A percentile compares a stretch with the other conserved stretches of the same genome.
Evolutionary conservation across 92 coral and sea anemone genomes (phyloP).

Genomic region (Galaxea fascicularis): DNA sequence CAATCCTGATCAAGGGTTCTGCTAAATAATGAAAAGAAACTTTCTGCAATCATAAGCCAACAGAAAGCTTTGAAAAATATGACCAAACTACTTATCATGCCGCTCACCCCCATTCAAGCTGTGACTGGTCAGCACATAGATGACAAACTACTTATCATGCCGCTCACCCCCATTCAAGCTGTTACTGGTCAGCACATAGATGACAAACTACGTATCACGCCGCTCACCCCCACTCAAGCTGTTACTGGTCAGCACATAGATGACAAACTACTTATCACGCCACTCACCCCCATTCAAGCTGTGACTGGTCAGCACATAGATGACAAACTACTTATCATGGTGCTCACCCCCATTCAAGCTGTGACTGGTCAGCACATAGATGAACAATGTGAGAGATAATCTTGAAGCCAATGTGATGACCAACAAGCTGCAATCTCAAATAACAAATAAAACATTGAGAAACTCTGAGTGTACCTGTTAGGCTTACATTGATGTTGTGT

Average conservation of each 20-base stretch:
- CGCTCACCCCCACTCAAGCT: constrained; percentile 97
- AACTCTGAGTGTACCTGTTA: not conserved
- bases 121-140: constrained; percentile 76
- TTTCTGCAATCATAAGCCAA: too few species aligned
- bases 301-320: constrained; percentile 76
- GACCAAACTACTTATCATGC: too few species aligned
- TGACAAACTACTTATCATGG: too few species aligned
- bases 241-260: constrained; percentile 74
- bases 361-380: constrained; percentile 77
- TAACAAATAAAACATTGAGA: not conserved
- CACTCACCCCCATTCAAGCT: constrained; percentile 97
- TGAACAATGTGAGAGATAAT: constrained; percentile 83
- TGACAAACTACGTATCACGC: too few species aligned
- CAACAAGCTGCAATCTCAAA: constrained; percentile 72
- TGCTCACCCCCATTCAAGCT: constrained; percentile 95
- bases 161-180: constrained; percentile 97
- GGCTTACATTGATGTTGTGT: not conserved
- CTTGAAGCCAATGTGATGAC: constrained; percentile 63
- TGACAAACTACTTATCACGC: too few species aligned
- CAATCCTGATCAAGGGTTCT: too few species aligned
- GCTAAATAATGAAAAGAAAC: too few species aligned
- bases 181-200: constrained; percentile 74
- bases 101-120: constrained; percentile 97
- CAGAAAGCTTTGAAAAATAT: too few species aligned
- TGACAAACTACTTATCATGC: too few species aligned